Evolutionary conservation across 2,113 vertebrate genomes (phyloP).

Genomic region (Phoenicopterus ruber): DNA sequence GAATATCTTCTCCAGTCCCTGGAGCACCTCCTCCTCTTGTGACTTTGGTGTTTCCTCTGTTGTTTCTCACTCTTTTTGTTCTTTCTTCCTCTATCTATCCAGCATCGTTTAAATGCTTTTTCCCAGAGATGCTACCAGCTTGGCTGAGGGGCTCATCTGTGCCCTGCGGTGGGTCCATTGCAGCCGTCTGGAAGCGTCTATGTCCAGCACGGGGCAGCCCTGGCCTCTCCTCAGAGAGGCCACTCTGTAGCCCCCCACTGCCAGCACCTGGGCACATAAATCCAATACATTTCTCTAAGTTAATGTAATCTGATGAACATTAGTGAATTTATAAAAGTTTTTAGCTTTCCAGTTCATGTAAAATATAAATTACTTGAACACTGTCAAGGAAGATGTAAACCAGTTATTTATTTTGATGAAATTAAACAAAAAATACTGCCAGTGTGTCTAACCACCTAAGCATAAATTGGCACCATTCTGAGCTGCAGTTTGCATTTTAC

Average conservation of each 20-base stretch:
- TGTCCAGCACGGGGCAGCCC: neutral
- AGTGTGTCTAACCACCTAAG: neutral
- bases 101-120: neutral
- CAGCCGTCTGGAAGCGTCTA: neutral
- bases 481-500: neutral
- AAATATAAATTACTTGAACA: neutral
- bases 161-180: fast-evolving
- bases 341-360: neutral
- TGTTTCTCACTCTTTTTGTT: neutral
- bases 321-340: neutral
- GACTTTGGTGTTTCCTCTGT: neutral
- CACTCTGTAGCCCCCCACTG: neutral
- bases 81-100: neutral
- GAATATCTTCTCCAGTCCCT: neutral
- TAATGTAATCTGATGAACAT: neutral
- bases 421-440: neutral
- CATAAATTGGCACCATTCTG: neutral
- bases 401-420: neutral
- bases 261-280: neutral
- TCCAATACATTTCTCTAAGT: neutral
- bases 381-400: neutral
- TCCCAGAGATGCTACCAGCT: neutral
- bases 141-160: neutral
- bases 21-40: neutral
- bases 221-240: neutral